Conservation (phyloP, 1,140 invertebrate genomes). For the Stenopsyche tienmushanensis region DNA sequence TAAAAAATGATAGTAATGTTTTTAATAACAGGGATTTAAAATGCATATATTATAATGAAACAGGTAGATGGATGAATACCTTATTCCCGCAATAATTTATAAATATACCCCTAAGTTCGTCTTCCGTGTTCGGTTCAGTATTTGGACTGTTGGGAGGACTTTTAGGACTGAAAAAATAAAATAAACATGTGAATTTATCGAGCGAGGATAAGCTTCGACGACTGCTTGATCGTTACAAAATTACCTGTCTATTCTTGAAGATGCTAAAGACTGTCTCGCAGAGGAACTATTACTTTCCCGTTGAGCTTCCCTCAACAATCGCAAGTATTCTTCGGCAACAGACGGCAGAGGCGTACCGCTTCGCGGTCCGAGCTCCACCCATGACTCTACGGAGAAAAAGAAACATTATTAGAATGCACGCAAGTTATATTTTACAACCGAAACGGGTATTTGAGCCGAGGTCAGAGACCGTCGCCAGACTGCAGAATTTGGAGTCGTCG, state of each 20-base stretch:
- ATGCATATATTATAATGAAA: no score
- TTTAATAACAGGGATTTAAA: no score
- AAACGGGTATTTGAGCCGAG: no score
- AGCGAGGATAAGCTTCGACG: background rate
- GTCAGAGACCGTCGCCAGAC: no score
- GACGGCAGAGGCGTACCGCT: slow-evolving; percentile 54
- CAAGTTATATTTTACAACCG: background rate
- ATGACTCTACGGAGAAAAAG: slow-evolving; percentile 69
- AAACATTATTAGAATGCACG: background rate
- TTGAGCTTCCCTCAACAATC: slow-evolving; percentile 82
- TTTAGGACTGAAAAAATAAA: slow-evolving; percentile 71
- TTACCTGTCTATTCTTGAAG: slow-evolving; percentile 67
- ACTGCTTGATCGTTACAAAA: no score
- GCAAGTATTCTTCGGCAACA: slow-evolving; percentile 73
- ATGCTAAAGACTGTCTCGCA: slow-evolving; percentile 76
- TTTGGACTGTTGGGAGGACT: slow-evolving; percentile 89
- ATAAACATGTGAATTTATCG: slow-evolving; percentile 28
- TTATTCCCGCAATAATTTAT: slow-evolving; percentile 72
- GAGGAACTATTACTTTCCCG: slow-evolving; percentile 84
- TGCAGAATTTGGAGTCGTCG: no score
- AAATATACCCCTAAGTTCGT: slow-evolving; percentile 76
- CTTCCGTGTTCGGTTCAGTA: slow-evolving; percentile 73
- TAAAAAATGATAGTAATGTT: background rate
- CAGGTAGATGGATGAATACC: slow-evolving; percentile 8
- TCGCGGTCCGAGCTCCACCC: slow-evolving; percentile 73